Conservation (phyloP, 2,888 invertebrate species). For the Noctuana brunneofusca region DNA sequence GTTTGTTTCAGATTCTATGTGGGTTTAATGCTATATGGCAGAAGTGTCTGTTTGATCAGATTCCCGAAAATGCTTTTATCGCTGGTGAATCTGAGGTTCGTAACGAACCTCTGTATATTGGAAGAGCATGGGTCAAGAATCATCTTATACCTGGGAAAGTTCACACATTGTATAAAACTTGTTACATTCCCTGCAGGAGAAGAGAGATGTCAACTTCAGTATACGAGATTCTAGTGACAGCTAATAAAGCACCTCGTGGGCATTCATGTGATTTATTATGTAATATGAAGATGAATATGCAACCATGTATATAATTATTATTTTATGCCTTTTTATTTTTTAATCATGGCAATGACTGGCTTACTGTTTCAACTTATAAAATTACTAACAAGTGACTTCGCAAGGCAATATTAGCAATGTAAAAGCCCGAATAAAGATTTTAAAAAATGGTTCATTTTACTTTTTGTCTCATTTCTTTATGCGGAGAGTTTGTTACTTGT, state of each 20-base stretch:
- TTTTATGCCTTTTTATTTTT: too few relatives aligned
- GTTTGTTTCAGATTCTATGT: conserved; percentile 52
- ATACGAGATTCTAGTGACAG: conserved; percentile 52
- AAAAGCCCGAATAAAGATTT: too few relatives aligned
- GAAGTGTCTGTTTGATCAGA: conserved; percentile 74
- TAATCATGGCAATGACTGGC: too few relatives aligned
- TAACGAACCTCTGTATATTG: conserved; percentile 83
- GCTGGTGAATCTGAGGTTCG: conserved; percentile 80
- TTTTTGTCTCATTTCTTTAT: too few relatives aligned
- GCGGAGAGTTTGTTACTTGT: too few relatives aligned
- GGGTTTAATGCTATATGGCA: conserved; percentile 73
- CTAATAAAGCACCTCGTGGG: not conserved
- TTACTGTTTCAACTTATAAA: too few relatives aligned
- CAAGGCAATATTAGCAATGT: too few relatives aligned
- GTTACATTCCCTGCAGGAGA: conserved; percentile 84
- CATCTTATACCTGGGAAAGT: conserved; percentile 90
- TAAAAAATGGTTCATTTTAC: too few relatives aligned
- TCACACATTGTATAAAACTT: conserved; percentile 83
- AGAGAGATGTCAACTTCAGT: conserved; percentile 43
- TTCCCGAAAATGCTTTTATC: conserved; percentile 86
- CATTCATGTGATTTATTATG: conserved; percentile 1
- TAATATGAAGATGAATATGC: conserved; percentile 9
- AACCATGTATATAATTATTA: conserved; percentile 17
- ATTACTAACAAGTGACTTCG: too few relatives aligned
- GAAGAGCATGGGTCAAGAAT: conserved; percentile 86